Evolutionary conservation across 2,888 invertebrate species (phyloP).

Genomic region (Harmothoe impar): DNA sequence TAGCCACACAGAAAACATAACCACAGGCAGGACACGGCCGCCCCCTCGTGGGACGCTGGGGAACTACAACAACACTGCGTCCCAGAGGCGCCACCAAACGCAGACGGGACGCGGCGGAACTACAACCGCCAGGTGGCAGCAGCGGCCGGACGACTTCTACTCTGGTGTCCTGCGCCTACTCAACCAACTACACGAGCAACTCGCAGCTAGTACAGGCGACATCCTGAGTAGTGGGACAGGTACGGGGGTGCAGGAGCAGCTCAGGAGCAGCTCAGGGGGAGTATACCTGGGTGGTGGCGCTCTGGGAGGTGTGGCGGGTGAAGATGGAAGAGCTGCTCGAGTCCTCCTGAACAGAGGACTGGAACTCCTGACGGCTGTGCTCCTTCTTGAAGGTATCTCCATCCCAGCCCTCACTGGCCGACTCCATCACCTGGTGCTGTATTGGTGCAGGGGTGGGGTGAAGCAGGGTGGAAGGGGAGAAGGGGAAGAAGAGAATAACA

Average conservation of each 20-base stretch:
- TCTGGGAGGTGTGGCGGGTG: not conserved
- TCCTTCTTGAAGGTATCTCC: not conserved
- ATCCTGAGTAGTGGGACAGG: not conserved
- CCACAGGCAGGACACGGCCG: not conserved
- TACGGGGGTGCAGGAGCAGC: not conserved
- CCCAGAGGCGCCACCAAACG: not conserved
- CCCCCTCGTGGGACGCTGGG: constrained; percentile 20
- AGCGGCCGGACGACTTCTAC: not conserved
- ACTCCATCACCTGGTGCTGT: constrained; percentile 43
- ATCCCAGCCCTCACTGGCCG: constrained; percentile 40
- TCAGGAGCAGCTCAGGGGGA: no score
- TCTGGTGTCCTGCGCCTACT: not conserved
- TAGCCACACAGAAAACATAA: no score
- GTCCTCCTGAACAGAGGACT: constrained; percentile 48
- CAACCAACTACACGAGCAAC: not conserved
- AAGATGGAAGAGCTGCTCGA: constrained; percentile 11
- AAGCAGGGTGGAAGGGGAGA: not conserved
- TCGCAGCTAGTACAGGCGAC: not conserved
- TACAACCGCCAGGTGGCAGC: not conserved
- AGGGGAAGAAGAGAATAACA: constrained; percentile 6
- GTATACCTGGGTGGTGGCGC: constrained; percentile 41
- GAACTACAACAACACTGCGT: not conserved
- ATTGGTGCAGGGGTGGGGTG: not conserved
- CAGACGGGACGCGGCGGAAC: not conserved
- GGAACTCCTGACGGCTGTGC: constrained; percentile 38